These are phyloP conservation scores for Meloidogyne chitwoodi DNA, from an alignment of 1,140 invertebrate species.

Conservation along the genomic window DNA sequence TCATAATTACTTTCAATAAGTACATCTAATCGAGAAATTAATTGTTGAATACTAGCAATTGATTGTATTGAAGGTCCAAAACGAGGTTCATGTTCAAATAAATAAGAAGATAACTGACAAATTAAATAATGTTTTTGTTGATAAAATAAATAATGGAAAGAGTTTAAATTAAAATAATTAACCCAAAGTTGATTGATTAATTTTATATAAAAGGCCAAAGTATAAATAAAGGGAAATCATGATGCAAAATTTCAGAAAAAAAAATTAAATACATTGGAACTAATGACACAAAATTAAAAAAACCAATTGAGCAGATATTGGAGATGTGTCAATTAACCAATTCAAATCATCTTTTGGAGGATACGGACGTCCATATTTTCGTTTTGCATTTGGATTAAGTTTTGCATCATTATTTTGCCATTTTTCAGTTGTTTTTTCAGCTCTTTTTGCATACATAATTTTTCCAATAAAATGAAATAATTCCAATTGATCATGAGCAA, in stretches of 20 bases:
- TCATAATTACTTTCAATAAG: slow-evolving; percentile 3
- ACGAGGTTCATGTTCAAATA: slow-evolving; percentile 34
- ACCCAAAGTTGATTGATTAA: too few species aligned
- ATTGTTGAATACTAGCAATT: not conserved
- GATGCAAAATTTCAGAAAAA: too few species aligned
- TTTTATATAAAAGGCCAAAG: too few species aligned
- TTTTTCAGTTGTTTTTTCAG: not conserved
- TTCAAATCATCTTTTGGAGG: slow-evolving; percentile 38
- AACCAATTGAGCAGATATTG: slow-evolving; percentile 25
- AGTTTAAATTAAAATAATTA: too few species aligned
- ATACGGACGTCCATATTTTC: slow-evolving; percentile 1
- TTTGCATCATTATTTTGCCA: slow-evolving; percentile 17
- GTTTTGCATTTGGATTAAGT: not conserved
- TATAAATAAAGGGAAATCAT: too few species aligned
- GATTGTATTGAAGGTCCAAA: slow-evolving; percentile 22
- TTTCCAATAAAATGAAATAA: slow-evolving; percentile 40
- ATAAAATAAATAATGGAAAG: not conserved
- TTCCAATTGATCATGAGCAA: slow-evolving; percentile 12
- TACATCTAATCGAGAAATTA: slow-evolving; percentile 1
- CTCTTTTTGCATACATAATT: slow-evolving; percentile 35
- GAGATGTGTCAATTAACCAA: slow-evolving; percentile 22
- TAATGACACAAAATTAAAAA: too few species aligned
- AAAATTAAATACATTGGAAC: too few species aligned
- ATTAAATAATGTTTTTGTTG: slow-evolving; percentile 10
- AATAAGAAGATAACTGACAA: slow-evolving; percentile 24